Conservation (phyloP, 2,888 invertebrate genomes). For the Acanthopleura granulata region DNA sequence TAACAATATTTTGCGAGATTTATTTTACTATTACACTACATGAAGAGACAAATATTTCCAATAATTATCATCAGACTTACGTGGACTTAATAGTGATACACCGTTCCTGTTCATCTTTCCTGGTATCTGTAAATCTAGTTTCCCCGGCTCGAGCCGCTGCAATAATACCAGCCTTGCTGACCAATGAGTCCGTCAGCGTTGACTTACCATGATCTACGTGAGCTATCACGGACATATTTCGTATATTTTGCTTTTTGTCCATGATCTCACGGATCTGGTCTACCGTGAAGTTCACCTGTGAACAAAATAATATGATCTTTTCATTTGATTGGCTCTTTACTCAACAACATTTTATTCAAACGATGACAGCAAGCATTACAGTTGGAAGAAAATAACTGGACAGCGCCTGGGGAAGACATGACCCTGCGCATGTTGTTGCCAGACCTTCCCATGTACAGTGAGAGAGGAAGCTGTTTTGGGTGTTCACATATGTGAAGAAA, state of each 20-base stretch:
- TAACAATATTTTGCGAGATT: no score
- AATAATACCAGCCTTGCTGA: slow-evolving; percentile 99
- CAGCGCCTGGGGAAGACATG: no score
- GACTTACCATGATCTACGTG: slow-evolving; percentile 99
- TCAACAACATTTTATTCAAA: no score
- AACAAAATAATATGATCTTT: slow-evolving; percentile 25
- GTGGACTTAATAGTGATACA: slow-evolving; percentile 99
- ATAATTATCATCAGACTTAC: slow-evolving; percentile 79
- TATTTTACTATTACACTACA: no score
- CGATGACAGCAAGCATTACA: no score
- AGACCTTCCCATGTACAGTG: no score
- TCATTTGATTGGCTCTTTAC: no score
- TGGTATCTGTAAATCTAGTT: slow-evolving; percentile 98
- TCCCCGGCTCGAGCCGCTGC: slow-evolving; percentile 99
- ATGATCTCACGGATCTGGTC: slow-evolving; percentile 99
- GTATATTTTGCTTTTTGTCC: slow-evolving; percentile 99
- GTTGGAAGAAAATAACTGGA: no score
- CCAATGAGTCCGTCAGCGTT: slow-evolving; percentile 98
- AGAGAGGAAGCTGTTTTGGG: no score
- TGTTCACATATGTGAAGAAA: no score
- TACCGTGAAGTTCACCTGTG: slow-evolving; percentile 99
- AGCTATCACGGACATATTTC: slow-evolving; percentile 99
- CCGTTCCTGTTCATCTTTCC: slow-evolving; percentile 99
- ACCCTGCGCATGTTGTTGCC: background rate
- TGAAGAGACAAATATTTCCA: no score